Base-by-base conservation (phyloP, 2,797 vertebrate genomes). In the Pogoniulus pusillus region DNA sequence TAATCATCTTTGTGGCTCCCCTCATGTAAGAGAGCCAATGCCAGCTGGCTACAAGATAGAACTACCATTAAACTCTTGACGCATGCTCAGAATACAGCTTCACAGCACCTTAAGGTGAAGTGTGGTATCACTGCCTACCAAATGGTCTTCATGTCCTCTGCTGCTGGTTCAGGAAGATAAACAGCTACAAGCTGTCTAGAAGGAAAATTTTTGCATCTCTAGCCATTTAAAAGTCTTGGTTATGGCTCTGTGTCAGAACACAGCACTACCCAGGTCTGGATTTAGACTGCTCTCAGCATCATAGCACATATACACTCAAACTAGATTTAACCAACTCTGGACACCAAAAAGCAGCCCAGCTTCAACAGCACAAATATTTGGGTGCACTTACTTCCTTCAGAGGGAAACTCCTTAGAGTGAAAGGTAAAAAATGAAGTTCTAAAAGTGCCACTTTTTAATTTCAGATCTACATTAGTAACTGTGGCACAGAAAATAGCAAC, bases 151-250 rank as follows among this genome's bases (percentile, higher is more conserved):
- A 16, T 2, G 4, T 32, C 22, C 32, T 63, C 39, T 26, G 6
- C 2, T 49, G 32, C 30, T 54, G 23, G 10, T 32, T 89, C 55
- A 49, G 59, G n/a, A 75, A 69, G 22, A 12, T 3, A 75, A 58
- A 3, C 8, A 34, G 23, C 49, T 23, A 3, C 82, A 84, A 89
- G 63, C 1, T 3, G 51, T 12, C 5, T 34, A 30, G 66, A 72
- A 41, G 9, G 11, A 41, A 64, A 34, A 30, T 20, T 4, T 9
- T 0, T 3, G 2, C 2, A 1, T 18, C 53, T 57, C 49, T 6
- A 18, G 11, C 10, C 23, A 19, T 6, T 69, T 22, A 49, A 0
- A 6, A 54, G 12, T 16, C 27, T 43, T 76, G 11, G 15, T 5
- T 84, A 54, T 34, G 14, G 74, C 14, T 10, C 30, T 1, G 0